Base-by-base conservation (phyloP, 2,113 vertebrate species). In the Xiphophorus hellerii region DNA sequence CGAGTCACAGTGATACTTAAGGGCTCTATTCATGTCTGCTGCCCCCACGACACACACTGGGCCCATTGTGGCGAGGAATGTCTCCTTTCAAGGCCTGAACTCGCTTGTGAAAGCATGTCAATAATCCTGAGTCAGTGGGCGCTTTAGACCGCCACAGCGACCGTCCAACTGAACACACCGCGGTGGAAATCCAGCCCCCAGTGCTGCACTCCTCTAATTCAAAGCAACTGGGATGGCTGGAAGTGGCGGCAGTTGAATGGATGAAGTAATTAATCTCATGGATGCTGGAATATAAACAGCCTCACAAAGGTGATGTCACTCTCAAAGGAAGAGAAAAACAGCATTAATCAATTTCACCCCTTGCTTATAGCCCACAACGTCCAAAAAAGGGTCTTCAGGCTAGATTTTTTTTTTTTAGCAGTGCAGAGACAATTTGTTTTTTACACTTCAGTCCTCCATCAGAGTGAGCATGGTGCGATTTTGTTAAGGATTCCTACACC, bases 51-150 rank as follows among this genome's bases (percentile, higher is more conserved):
- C 86, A 91, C 90, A 94, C 93, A 94, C 92, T 95, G 91, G 91
- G 87, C 76, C 90, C 72, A 92, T 95, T 96, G 94, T 96, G 90
- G 89, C 63, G 61, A 90, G 93, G 94, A 93, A 95, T 94, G 93
- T 95, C 86, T 93, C 93, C 93, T 95, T 96, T 95, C 94, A 95
- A 90, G 92, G 90, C 90, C 88, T 90, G 88, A 92, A 91, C 93
- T 92, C 87, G 90, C 90, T 82, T 92, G 91, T 93, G 92, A 93
- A 88, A 87, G 93, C 92, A 94, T 87, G 93, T 94, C 94, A 94
- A 94, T 93, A 94, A 94, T 93, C 93, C 88, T 37, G 83, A 89
- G 88, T 93, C 92, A 71, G 81, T 89, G 87, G 85, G 88, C 81
- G 87, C 90, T 89, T 85, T 88, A 91, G 88, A 92, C 89, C 86